phyloP scores from a whole-genome alignment of 2,113 vertebrate species.

The Oreotrochilus melanogaster region DNA sequence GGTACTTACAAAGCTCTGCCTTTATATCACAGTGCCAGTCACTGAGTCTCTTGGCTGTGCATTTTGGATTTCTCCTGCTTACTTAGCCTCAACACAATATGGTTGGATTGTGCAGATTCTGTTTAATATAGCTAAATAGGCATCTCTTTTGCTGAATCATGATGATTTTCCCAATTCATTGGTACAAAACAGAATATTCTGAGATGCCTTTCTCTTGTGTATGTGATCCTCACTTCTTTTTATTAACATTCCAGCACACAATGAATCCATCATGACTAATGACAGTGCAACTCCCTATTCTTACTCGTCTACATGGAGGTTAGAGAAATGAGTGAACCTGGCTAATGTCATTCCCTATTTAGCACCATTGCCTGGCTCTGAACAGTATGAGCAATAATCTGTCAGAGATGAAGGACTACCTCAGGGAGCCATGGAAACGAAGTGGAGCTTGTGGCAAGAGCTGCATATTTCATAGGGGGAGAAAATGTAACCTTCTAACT shows the following conservation, averaged over 20 bases:
- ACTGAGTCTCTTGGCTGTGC: neutral
- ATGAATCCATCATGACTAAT: slow-evolving; percentile 18
- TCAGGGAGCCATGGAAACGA: slow-evolving; percentile 56
- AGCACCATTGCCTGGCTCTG: slow-evolving; percentile 14
- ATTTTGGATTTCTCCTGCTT: slow-evolving; percentile 12
- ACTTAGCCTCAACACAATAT: neutral
- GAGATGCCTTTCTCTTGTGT: neutral
- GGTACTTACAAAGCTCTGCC: slow-evolving; percentile 20
- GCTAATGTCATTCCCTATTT: slow-evolving; percentile 54
- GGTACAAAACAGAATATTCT: neutral
- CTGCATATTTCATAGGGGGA: slow-evolving; percentile 5
- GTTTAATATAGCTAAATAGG: slow-evolving; percentile 40
- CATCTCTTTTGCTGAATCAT: slow-evolving; percentile 8
- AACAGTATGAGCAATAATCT: slow-evolving; percentile 1
- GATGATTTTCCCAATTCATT: neutral
- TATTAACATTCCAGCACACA: slow-evolving; percentile 6
- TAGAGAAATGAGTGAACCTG: slow-evolving; percentile 47
- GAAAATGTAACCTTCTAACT: slow-evolving; percentile 1
- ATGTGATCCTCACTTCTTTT: slow-evolving; percentile 4
- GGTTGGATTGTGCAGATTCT: neutral
- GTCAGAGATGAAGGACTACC: slow-evolving; percentile 50
- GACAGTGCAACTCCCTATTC: slow-evolving; percentile 7
- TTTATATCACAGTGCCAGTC: neutral
- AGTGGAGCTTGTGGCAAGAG: neutral
- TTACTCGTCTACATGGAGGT: neutral